Evolutionary conservation across 2,113 vertebrate species (phyloP).

Genomic region (Podarcis muralis): DNA sequence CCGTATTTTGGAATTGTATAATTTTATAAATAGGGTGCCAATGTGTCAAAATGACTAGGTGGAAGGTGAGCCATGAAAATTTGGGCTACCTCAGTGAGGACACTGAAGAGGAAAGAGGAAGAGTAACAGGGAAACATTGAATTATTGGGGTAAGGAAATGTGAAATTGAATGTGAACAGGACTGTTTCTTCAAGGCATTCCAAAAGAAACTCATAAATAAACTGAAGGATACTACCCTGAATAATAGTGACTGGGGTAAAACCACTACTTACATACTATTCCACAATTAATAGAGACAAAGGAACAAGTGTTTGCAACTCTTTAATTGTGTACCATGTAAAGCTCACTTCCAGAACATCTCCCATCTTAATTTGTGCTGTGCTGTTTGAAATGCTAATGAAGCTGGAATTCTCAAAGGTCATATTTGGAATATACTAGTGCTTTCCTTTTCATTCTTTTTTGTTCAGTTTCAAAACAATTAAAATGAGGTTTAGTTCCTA

Average conservation of each 20-base stretch:
- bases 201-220: background rate
- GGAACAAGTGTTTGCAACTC: slow-evolving; percentile 53
- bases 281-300: slow-evolving; percentile 57
- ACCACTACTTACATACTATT: slow-evolving; percentile 52
- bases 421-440: slow-evolving; percentile 66
- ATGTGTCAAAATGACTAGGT: no score
- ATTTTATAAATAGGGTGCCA: no score
- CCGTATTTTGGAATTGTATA: no score
- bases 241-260: slow-evolving; percentile 37
- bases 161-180: no score
- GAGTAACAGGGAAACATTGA: no score
- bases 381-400: slow-evolving; percentile 76
- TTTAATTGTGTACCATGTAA: slow-evolving; percentile 70
- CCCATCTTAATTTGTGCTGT: slow-evolving; percentile 72
- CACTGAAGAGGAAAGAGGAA: no score
- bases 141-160: no score
- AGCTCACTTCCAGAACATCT: slow-evolving; percentile 50
- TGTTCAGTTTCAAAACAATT: slow-evolving; percentile 69
- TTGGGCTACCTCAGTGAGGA: no score
- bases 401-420: slow-evolving; percentile 79
- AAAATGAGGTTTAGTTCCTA: slow-evolving; percentile 73
- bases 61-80: no score
- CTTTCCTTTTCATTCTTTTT: slow-evolving; percentile 44
- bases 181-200: background rate
- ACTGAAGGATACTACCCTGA: slow-evolving; percentile 16